Evolutionary conservation across 2,113 vertebrate genomes (phyloP).

Genomic region (Megaleporinus macrocephalus): DNA sequence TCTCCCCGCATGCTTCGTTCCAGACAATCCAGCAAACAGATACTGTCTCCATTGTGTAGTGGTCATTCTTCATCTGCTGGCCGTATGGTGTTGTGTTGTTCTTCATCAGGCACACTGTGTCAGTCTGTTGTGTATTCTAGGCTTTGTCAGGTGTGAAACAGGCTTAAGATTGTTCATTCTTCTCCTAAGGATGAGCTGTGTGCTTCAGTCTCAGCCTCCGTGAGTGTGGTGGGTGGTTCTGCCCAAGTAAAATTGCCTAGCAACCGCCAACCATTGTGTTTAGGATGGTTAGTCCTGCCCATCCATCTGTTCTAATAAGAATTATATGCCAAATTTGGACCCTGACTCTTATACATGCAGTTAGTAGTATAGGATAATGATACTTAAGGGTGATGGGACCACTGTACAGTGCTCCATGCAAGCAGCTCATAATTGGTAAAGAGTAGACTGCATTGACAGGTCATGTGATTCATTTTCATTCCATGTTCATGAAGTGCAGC

Average conservation of each 20-base stretch:
- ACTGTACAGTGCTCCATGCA: background rate
- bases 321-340: background rate
- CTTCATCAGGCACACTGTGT: background rate
- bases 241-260: slow-evolving; percentile 47
- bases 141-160: background rate
- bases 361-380: background rate
- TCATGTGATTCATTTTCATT: background rate
- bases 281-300: slow-evolving; percentile 10
- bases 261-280: slow-evolving; percentile 52
- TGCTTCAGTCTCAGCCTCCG: slow-evolving; percentile 37
- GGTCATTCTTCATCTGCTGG: background rate
- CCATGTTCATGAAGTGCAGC: background rate
- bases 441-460: slow-evolving; percentile 1
- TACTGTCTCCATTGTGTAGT: background rate
- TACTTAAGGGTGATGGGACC: background rate
- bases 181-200: background rate
- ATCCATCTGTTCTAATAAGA: slow-evolving; percentile 4
- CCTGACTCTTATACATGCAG: background rate
- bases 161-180: background rate
- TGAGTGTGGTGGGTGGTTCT: slow-evolving; percentile 21
- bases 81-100: background rate
- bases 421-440: background rate
- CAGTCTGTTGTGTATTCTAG: background rate
- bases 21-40: background rate
- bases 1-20: background rate